phyloP scores from a whole-genome alignment of 1,140 invertebrate genomes.

The Cecropterus lyciades region DNA sequence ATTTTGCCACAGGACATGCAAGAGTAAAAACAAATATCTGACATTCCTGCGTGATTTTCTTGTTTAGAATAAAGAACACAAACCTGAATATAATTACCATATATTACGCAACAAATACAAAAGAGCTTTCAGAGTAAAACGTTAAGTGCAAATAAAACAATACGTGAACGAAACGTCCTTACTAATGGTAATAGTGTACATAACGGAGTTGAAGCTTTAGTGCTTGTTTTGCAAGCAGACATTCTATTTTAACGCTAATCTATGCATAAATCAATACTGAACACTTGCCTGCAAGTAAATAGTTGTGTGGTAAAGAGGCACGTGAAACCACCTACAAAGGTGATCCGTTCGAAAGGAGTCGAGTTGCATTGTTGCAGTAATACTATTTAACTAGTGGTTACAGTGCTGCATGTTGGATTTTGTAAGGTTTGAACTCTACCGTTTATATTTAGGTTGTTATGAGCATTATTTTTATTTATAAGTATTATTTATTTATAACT shows the following conservation, averaged over 20 bases:
- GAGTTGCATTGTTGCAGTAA: constrained; percentile 12
- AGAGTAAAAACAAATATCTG: too few relatives aligned
- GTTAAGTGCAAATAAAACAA: neutral
- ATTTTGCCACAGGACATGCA: too few relatives aligned
- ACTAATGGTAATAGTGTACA: neutral
- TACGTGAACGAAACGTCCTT: neutral
- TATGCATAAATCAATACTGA: neutral
- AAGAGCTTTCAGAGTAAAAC: too few relatives aligned
- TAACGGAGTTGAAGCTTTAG: neutral
- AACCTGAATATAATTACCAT: too few relatives aligned
- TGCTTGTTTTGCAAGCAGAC: constrained; percentile 4
- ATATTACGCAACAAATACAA: too few relatives aligned
- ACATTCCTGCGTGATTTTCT: too few relatives aligned
- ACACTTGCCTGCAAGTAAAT: neutral
- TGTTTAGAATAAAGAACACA: too few relatives aligned
- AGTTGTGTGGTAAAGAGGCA: neutral
- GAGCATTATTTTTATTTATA: too few relatives aligned
- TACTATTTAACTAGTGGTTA: constrained; percentile 9
- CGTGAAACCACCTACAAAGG: constrained; percentile 2
- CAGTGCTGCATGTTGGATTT: constrained; percentile 4
- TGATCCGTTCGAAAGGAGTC: constrained; percentile 9
- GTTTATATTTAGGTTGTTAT: too few relatives aligned
- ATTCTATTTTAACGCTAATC: constrained; percentile 10
- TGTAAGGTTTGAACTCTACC: too few relatives aligned
- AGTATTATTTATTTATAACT: too few relatives aligned